Evolutionary conservation across 2,888 invertebrate species (phyloP), one percentile per base, ranked within the genome.

Genomic region (Zonitis immaculata): DNA sequence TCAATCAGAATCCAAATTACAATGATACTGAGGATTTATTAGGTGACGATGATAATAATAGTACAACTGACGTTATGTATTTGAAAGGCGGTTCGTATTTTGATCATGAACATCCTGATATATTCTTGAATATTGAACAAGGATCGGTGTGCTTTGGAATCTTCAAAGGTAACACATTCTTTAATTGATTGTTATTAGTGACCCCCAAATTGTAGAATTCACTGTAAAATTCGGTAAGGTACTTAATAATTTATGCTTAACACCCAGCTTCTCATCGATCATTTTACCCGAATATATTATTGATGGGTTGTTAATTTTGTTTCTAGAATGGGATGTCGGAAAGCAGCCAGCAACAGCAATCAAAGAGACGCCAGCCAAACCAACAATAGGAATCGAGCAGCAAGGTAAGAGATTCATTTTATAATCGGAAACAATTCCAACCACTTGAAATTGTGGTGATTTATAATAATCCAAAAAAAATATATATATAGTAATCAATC

Each of bases 1-100:
- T 16, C 3, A 12, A 26, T 32, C 3, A 25, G 6, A 28, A 39
- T 22, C 20, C 3, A 6, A 48, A 46, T 47, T 3, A 76, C 46
- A 82, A 83, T 4, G 83, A 83, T 66, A 69, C 78, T 47, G 82
- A 83, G 67, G 82, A 81, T 64, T 52, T 72, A 7, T 65, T 64
- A n/a, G 67, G 64, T n/a, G 63, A 64, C 8, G 66, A 69, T 12
- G 42, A 25, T 6, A 9, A 22, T 25, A 18, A 14, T 35, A 47
- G 11, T 47, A 6, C n/a, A 14, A 22, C 11, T 28, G 20, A 14
- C 6, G 14, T 8, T 5, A 28, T 16, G 18, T 46, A 28, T 18
- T 47, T 22, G 12, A 39, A 12, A 39, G 32, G 39, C 7, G 39
- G 32, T 47, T 32, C 47, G 8, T 12, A 28, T 46, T 25, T 28